Evolutionary conservation across 2,797 vertebrate genomes (phyloP).

Genomic region (Saguinus oedipus): DNA sequence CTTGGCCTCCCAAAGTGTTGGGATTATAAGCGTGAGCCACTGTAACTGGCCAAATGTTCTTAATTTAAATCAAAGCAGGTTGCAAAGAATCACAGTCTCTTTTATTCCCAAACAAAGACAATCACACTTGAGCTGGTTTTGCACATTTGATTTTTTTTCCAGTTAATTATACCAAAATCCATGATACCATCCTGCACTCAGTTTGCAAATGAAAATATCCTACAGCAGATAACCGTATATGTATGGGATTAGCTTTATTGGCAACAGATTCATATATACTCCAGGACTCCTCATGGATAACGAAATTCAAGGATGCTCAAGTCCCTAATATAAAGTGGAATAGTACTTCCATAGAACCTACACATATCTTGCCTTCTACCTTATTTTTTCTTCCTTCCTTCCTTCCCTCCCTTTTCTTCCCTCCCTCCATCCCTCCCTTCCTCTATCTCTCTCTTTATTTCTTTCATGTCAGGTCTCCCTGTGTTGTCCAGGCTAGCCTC

Average conservation of each 20-base stretch:
- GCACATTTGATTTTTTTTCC: constrained; percentile 50
- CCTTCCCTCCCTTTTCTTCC: no score
- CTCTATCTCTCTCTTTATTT: neutral
- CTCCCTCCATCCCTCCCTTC: no score
- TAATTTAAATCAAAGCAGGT: neutral
- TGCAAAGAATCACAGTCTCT: neutral
- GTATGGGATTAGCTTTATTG: no score
- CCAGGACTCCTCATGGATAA: neutral
- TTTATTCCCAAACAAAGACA: neutral
- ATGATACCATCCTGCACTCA: constrained; percentile 59
- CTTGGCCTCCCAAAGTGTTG: no score
- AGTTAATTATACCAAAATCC: constrained; percentile 64
- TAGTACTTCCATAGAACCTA: neutral
- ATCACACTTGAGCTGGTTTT: neutral
- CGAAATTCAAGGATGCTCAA: neutral
- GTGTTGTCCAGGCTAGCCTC: neutral
- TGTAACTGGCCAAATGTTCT: no score
- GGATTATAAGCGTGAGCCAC: no score
- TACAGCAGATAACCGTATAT: constrained; percentile 47
- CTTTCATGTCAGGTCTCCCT: neutral
- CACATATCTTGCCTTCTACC: neutral
- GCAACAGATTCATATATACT: neutral
- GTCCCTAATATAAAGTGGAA: neutral
- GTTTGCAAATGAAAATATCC: constrained; percentile 66
- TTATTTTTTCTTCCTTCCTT: neutral